Evolutionary conservation across 2,888 invertebrate genomes (phyloP).

Genomic region (Molorchus minor): DNA sequence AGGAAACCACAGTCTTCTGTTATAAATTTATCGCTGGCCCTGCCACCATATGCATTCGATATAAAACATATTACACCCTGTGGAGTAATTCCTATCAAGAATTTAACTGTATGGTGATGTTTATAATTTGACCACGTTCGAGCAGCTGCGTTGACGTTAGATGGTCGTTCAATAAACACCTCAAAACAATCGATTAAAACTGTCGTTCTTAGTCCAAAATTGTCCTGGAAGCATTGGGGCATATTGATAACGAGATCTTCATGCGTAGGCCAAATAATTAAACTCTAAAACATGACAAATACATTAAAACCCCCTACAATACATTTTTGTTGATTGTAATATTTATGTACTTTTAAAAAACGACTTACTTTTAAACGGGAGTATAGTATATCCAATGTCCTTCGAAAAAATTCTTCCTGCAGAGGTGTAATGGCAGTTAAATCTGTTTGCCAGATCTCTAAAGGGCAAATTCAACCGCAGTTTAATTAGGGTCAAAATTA

Average conservation of each 20-base stretch:
- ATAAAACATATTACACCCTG: slow-evolving; percentile 27
- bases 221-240: slow-evolving; percentile 34
- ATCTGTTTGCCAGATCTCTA: slow-evolving; percentile 7
- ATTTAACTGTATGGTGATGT: slow-evolving; percentile 39
- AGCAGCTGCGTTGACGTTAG: slow-evolving; percentile 18
- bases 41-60: slow-evolving; percentile 22
- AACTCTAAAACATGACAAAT: slow-evolving; percentile 23
- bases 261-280: slow-evolving; percentile 35
- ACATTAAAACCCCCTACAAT: not conserved
- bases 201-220: slow-evolving; percentile 29
- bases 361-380: not conserved
- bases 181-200: slow-evolving; percentile 39
- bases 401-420: slow-evolving; percentile 6
- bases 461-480: slow-evolving; percentile 8
- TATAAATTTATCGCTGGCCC: slow-evolving; percentile 24
- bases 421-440: slow-evolving; percentile 5
- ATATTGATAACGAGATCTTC: slow-evolving; percentile 27
- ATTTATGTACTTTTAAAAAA: not conserved
- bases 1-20: slow-evolving; percentile 19
- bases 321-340: not conserved
- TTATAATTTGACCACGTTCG: slow-evolving; percentile 39
- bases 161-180: slow-evolving; percentile 33
- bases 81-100: slow-evolving; percentile 37
- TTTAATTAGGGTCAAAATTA: slow-evolving; percentile 13
- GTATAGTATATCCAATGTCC: no score